phyloP scores from a whole-genome alignment of 2,888 invertebrate genomes.

The Leptura quadrifasciata region DNA sequence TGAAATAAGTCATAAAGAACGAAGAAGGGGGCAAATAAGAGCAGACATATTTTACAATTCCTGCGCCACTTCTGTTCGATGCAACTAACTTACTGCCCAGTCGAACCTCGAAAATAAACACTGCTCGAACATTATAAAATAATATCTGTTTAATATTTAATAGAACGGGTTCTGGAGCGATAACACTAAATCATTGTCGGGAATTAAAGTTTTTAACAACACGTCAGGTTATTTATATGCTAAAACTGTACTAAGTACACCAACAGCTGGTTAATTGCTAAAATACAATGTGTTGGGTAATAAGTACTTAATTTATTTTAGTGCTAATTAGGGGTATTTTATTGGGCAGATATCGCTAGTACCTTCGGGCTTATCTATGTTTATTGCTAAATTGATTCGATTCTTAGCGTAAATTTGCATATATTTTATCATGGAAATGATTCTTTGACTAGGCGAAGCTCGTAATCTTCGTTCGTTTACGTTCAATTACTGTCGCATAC shows the following conservation, averaged over 20 bases:
- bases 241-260: conserved; percentile 66
- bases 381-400: conserved; percentile 52
- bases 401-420: conserved; percentile 47
- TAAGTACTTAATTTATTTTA: conserved; percentile 71
- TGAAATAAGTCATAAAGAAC: conserved; percentile 61
- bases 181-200: conserved; percentile 71
- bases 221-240: conserved; percentile 69
- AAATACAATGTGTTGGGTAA: conserved; percentile 70
- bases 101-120: conserved; percentile 42
- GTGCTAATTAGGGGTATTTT: conserved; percentile 68
- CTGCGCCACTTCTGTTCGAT: conserved; percentile 65
- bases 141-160: conserved; percentile 71
- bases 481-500: conserved; percentile 56
- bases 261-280: conserved; percentile 70
- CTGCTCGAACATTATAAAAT: conserved; percentile 43
- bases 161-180: conserved; percentile 68
- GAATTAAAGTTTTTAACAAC: conserved; percentile 70
- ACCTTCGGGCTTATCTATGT: conserved; percentile 47
- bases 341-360: conserved; percentile 54
- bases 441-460: conserved; percentile 17
- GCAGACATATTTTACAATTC: conserved; percentile 65
- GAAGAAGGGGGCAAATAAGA: conserved; percentile 62
- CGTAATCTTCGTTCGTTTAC: conserved; percentile 45
- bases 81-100: conserved; percentile 40
- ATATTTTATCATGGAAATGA: conserved; percentile 46